phyloP scores from a whole-genome alignment of 2,113 vertebrate genomes.

The Poeciliopsis occidentalis region DNA sequence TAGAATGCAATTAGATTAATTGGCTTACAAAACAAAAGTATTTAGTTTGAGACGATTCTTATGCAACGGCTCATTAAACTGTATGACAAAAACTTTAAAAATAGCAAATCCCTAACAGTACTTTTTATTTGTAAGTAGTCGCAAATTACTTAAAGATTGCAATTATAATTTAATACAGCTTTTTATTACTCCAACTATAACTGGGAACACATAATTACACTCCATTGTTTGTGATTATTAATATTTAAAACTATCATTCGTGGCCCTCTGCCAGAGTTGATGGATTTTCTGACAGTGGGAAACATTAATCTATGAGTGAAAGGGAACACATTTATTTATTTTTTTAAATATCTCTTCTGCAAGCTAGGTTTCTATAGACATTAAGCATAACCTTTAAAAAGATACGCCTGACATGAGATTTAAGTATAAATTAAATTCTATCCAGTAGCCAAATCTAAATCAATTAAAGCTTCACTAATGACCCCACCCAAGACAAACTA shows the following conservation, averaged over 20 bases:
- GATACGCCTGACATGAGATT: background rate
- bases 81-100: background rate
- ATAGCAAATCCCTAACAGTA: background rate
- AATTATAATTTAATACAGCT: background rate
- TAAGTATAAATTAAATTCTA: background rate
- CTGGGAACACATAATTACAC: too few species aligned
- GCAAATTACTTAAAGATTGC: background rate
- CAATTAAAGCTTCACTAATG: background rate
- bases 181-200: too few species aligned
- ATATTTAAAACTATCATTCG: too few species aligned
- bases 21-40: background rate
- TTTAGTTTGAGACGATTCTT: background rate
- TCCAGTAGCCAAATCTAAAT: background rate
- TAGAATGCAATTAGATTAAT: background rate
- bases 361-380: too few species aligned
- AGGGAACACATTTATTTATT: too few species aligned
- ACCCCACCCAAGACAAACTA: slow-evolving; percentile 1
- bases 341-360: too few species aligned
- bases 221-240: too few species aligned
- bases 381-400: background rate
- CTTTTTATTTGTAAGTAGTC: background rate
- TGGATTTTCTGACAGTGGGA: too few species aligned
- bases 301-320: too few species aligned
- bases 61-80: too few species aligned
- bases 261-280: too few species aligned